These are phyloP conservation scores for Ardeotis arabs DNA, from an alignment of 2,113 vertebrate genomes.

Conservation along the genomic window DNA sequence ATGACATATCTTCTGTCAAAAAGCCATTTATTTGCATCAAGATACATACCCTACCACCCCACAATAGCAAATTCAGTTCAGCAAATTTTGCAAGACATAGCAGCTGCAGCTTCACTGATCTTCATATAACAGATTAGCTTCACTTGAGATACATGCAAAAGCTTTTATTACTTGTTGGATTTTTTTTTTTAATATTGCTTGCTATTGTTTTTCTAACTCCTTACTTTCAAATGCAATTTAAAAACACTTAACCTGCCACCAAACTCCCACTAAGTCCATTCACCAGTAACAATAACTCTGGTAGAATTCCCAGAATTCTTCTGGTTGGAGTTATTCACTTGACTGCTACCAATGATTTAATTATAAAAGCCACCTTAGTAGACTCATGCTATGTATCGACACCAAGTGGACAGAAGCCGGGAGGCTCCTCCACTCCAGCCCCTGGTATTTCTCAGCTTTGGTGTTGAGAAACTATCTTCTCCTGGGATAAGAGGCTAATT, in stretches of 20 bases:
- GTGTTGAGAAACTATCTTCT: neutral
- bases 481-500: slow-evolving; percentile 9
- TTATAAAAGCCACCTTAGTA: neutral
- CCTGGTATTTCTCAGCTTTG: neutral
- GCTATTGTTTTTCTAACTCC: neutral
- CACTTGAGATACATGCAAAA: neutral
- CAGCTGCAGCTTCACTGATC: neutral
- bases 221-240: neutral
- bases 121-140: neutral
- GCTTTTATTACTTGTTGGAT: neutral
- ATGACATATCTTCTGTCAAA: neutral
- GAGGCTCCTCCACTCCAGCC: neutral
- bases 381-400: neutral
- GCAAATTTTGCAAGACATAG: neutral
- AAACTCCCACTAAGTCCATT: neutral
- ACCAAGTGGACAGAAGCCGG: neutral
- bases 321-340: neutral
- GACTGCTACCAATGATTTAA: neutral
- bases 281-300: neutral
- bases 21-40: neutral
- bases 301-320: neutral
- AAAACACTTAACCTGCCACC: neutral
- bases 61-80: neutral
- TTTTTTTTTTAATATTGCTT: neutral
- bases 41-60: neutral